A percentile compares a stretch with the other conserved stretches of the same genome.
Evolutionary conservation across 2,888 invertebrate species (phyloP).

Genomic region (Hirtodrosophila confusa): DNA sequence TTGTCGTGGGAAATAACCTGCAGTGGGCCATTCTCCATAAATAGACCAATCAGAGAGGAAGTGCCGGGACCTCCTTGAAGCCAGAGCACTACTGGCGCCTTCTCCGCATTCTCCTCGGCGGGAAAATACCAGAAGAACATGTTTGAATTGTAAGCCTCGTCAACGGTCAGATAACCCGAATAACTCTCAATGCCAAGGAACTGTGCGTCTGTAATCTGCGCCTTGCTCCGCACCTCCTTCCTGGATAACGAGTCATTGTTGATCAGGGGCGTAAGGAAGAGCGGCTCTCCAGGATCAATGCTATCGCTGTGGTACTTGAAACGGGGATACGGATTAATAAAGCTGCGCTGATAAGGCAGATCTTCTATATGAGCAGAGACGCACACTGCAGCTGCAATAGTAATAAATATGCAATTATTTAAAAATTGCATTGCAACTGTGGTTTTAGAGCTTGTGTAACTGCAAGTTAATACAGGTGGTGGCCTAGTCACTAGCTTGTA

Average conservation of each 20-base stretch:
- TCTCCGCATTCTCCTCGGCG: conserved; percentile 85
- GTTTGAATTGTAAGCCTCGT: conserved; percentile 90
- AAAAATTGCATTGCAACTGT: conserved; percentile 46
- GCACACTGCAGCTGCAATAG: conserved; percentile 16
- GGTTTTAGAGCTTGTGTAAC: background rate
- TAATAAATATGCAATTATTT: conserved; percentile 39
- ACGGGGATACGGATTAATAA: conserved; percentile 82
- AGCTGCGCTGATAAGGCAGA: conserved; percentile 57
- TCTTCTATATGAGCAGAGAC: background rate
- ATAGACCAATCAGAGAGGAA: conserved; percentile 91
- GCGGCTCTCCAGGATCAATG: conserved; percentile 84
- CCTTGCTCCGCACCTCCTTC: conserved; percentile 82
- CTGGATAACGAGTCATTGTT: conserved; percentile 81
- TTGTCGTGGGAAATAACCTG: conserved; percentile 81
- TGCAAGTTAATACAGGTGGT: background rate
- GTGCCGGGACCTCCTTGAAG: conserved; percentile 94
- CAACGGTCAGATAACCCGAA: conserved; percentile 91
- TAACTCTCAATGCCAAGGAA: conserved; percentile 85
- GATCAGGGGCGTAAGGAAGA: conserved; percentile 80
- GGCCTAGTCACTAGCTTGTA: conserved; percentile 1
- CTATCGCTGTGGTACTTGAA: conserved; percentile 67
- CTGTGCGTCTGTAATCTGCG: conserved; percentile 78
- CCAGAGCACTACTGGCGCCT: conserved; percentile 91
- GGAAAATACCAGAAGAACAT: conserved; percentile 97
- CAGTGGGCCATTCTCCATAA: conserved; percentile 93